Conservation (phyloP, 2,888 invertebrate genomes). For the Drosophila histrio region DNA sequence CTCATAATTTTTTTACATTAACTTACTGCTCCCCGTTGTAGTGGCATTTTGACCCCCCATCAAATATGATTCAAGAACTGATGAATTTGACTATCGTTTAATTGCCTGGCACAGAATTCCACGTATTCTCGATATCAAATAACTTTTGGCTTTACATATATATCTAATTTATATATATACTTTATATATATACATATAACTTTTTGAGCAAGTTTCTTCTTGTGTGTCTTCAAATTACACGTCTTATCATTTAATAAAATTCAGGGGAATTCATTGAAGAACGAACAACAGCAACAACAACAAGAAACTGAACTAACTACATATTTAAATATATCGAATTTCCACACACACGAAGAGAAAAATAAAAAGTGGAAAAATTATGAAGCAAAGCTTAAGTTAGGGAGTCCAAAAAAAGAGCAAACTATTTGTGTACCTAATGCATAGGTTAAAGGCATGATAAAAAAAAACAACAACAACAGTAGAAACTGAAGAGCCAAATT, state of each 20-base stretch:
- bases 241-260: conserved; percentile 73
- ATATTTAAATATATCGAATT: conserved; percentile 75
- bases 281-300: conserved; percentile 23
- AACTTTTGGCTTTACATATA: conserved; percentile 53
- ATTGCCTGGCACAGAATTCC: conserved; percentile 45
- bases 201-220: conserved; percentile 40
- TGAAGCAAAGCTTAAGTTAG: conserved; percentile 27
- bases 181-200: conserved; percentile 3
- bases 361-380: background rate
- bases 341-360: conserved; percentile 54
- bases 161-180: background rate
- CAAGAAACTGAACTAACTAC: conserved; percentile 34
- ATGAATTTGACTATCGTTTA: conserved; percentile 23
- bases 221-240: conserved; percentile 74
- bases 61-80: conserved; percentile 9
- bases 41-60: conserved; percentile 2
- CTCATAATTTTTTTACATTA: too few relatives aligned
- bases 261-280: conserved; percentile 69
- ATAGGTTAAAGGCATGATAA: conserved; percentile 28
- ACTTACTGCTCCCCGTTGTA: too few relatives aligned
- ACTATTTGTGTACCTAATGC: conserved; percentile 52
- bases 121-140: conserved; percentile 66
- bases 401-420: conserved; percentile 8
- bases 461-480: conserved; percentile 1
- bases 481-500: conserved; percentile 47